Percentiles rank a stretch among this genome's conserved stretches.
Conservation (phyloP, 2,113 vertebrate species). For the Tupaia tana region DNA sequence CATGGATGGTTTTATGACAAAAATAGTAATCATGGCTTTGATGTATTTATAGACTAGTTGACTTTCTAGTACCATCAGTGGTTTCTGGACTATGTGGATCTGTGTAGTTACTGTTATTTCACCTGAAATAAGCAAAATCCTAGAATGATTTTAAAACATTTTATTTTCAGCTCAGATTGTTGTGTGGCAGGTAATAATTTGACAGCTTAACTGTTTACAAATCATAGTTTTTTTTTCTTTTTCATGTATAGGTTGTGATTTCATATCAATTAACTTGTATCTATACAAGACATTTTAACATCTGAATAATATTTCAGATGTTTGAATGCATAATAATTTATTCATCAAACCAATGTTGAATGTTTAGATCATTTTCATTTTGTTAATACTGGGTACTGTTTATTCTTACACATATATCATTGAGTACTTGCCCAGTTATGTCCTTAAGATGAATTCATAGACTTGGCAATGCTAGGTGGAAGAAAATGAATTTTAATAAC, state of each 20-base stretch:
- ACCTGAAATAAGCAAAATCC: neutral
- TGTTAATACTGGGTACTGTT: neutral
- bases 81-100: neutral
- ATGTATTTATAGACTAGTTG: neutral
- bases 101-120: neutral
- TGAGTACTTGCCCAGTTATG: neutral
- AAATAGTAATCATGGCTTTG: neutral
- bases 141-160: neutral
- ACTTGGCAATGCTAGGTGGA: neutral
- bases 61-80: neutral
- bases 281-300: neutral
- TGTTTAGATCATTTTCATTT: neutral
- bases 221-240: neutral
- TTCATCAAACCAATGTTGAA: neutral
- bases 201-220: neutral
- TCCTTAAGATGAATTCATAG: constrained; percentile 6
- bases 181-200: neutral
- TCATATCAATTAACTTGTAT: neutral
- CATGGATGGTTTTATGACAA: neutral
- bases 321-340: neutral
- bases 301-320: neutral
- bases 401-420: neutral
- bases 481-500: neutral
- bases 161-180: neutral
- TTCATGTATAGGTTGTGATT: neutral